Conservation (phyloP, 2,888 invertebrate species). For the Chaetogeoica ovagalla region DNA sequence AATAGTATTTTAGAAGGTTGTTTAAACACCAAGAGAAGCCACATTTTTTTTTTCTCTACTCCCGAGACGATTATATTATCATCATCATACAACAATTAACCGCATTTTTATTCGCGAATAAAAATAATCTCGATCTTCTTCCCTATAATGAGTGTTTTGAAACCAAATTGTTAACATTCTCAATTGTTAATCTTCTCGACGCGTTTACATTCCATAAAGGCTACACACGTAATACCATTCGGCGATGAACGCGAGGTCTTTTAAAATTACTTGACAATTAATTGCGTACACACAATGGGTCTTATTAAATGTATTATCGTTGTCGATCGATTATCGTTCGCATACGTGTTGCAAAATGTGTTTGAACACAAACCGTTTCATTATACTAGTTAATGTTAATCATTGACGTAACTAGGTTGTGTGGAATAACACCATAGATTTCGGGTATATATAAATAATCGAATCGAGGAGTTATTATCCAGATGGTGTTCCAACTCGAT, state of each 20-base stretch:
- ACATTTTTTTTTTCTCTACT: constrained; percentile 22
- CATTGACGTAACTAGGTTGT: too few species aligned
- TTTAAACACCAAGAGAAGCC: constrained; percentile 9
- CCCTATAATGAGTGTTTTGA: constrained; percentile 34
- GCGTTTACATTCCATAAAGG: neutral
- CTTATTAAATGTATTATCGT: neutral
- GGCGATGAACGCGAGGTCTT: neutral
- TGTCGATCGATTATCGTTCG: too few species aligned
- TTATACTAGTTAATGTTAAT: too few species aligned
- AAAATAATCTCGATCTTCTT: constrained; percentile 31
- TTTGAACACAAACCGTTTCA: too few species aligned
- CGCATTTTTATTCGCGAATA: constrained; percentile 35
- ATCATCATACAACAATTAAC: constrained; percentile 43
- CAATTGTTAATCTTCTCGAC: neutral
- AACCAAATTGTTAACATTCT: constrained; percentile 47
- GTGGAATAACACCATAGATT: too few species aligned
- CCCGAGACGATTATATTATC: constrained; percentile 11
- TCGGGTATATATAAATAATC: too few species aligned
- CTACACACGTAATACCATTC: constrained; percentile 13
- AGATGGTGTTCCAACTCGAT: too few species aligned
- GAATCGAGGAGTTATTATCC: too few species aligned
- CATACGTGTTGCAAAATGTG: too few species aligned
- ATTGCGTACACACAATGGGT: neutral
- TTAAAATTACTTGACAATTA: constrained; percentile 7
- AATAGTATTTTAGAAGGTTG: constrained; percentile 37